Base-by-base conservation (phyloP, 2,113 vertebrate genomes). In the Clarias batrachus region DNA sequence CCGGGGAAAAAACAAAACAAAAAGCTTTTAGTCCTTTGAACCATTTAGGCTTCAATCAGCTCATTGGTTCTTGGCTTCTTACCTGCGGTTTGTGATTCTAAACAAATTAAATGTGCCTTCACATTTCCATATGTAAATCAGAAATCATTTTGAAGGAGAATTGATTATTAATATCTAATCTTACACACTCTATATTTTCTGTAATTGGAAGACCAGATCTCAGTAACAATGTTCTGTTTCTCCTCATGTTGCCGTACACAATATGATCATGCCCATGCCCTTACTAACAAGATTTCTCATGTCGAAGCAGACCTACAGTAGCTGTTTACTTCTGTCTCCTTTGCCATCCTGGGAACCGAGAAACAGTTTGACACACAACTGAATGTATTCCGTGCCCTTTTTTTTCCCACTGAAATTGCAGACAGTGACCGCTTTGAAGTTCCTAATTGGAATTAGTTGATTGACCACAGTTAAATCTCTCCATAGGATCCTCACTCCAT, bases 391-490 rank as follows among this genome's bases (percentile, higher is more conserved):
- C 37, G 59, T 79, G 59, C 77, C 7, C 16, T 62, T 56, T 68
- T 37, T 41, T 74, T 84, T 9, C 19, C 33, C 25, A 19, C 60
- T 83, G 85, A 86, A 84, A 71, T 59, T 56, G 59, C 17, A 66
- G 81, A 82, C 77, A 60, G 78, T 54, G 52, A 54, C 84, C 87
- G 27, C 82, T 91, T 91, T 90, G 89, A 89, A 87, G 79, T 85
- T 59, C 63, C 66, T 90, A 86, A 88, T 84, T 88, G 81, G 87
- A 91, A 89, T 88, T 87, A 90, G 83, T 85, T 86, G 84, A 88
- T 86, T 87, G 87, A 82, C 62, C 65, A 71, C 57, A 87, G 85
- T 65, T 81, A 63, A 85, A 82, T 82, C 33, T 30, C 25, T 68
- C 85, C 68, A 83, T 74, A 81, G 33, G 68, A 79, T 84, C 81